phyloP scores from a whole-genome alignment of 92 coral and sea anemone species.

The Chrysogorgia sp. region DNA sequence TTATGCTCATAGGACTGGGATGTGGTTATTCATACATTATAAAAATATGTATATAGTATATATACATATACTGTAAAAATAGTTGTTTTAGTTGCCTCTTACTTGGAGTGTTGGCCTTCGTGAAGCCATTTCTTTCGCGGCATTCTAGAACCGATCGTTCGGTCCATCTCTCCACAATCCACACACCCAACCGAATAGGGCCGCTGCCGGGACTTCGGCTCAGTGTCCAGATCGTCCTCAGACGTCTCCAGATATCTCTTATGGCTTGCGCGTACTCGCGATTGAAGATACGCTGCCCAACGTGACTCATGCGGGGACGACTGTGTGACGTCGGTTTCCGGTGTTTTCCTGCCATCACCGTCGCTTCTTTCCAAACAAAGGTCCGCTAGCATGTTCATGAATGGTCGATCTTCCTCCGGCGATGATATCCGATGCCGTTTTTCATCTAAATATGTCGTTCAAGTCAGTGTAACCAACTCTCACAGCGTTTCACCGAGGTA shows the following conservation, averaged over 20 bases:
- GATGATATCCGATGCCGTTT: slow-evolving; percentile 34
- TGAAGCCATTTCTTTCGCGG: slow-evolving; percentile 11
- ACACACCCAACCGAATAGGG: slow-evolving; percentile 23
- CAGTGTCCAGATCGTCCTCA: slow-evolving; percentile 11
- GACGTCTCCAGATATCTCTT: background rate
- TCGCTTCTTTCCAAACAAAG: slow-evolving; percentile 64
- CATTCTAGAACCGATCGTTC: background rate
- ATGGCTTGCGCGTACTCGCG: slow-evolving; percentile 78
- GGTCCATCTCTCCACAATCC: slow-evolving; percentile 2
- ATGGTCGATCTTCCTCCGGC: slow-evolving; percentile 72
- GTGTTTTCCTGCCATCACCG: slow-evolving; percentile 49
- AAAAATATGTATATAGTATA: too few relatives aligned
- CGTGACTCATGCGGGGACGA: slow-evolving; percentile 81
- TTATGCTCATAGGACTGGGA: too few relatives aligned
- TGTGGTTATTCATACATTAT: background rate
- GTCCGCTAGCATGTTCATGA: slow-evolving; percentile 84
- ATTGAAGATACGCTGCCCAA: slow-evolving; percentile 93
- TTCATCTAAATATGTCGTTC: background rate
- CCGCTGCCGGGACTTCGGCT: slow-evolving; percentile 1
- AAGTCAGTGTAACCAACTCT: background rate
- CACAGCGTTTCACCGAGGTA: background rate
- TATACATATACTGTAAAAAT: background rate
- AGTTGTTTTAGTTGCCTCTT: background rate
- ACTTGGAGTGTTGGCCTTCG: background rate
- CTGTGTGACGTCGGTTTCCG: slow-evolving; percentile 55